A percentile compares a stretch with the other conserved stretches of the same genome.
These are phyloP conservation scores for Alcedo quadribrachys DNA, from an alignment of 2,797 vertebrate genomes.

Conservation along the genomic window DNA sequence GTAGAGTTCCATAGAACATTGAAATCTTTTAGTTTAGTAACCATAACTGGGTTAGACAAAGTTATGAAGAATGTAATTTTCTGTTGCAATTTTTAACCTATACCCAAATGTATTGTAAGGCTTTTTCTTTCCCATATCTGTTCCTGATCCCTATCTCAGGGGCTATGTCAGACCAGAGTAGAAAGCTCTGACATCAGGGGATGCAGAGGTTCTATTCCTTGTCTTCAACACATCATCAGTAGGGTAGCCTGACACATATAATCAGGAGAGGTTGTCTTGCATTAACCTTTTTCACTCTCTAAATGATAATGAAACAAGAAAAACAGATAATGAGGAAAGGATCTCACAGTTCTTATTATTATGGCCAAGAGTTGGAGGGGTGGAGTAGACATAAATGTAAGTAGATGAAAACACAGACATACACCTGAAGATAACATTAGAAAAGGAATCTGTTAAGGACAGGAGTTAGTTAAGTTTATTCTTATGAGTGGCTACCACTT, in stretches of 20 bases:
- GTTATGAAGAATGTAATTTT: background rate
- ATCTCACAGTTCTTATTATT: background rate
- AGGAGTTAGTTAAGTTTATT: background rate
- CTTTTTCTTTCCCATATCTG: background rate
- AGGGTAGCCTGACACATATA: background rate
- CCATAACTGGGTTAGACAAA: background rate
- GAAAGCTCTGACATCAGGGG: background rate
- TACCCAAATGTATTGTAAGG: background rate
- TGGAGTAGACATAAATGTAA: background rate
- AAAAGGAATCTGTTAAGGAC: background rate
- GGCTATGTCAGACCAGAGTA: background rate
- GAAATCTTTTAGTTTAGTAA: background rate
- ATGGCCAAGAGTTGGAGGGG: background rate
- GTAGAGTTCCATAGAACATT: background rate
- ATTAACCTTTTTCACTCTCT: slow-evolving; percentile 1
- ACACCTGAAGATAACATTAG: background rate
- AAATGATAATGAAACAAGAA: slow-evolving; percentile 27
- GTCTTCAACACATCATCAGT: background rate
- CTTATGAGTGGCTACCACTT: slow-evolving; percentile 2
- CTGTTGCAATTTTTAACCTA: background rate
- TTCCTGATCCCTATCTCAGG: background rate
- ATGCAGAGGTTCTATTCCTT: background rate
- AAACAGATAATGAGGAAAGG: background rate
- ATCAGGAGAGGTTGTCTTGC: slow-evolving; percentile 8
- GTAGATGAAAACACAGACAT: background rate